Percentiles rank a stretch among this genome's conserved stretches.
phyloP scores from a whole-genome alignment of 2,888 invertebrate species.

The Julus scanicus region DNA sequence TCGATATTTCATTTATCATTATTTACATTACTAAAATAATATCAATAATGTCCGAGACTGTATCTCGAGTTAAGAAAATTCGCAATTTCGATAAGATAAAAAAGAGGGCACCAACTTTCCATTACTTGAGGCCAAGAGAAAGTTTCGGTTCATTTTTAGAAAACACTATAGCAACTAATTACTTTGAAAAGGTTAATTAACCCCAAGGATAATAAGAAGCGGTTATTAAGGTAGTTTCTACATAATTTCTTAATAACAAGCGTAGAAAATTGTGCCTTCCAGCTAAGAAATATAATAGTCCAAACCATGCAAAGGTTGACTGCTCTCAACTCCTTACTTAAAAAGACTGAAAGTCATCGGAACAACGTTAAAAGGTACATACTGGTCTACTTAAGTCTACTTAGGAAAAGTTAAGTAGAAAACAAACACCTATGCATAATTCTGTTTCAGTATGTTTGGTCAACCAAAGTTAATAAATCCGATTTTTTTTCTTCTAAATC shows the following conservation, averaged over 20 bases:
- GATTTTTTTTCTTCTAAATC: neutral
- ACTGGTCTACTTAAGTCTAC: neutral
- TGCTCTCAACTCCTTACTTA: neutral
- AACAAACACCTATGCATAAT: neutral
- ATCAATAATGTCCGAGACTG: neutral
- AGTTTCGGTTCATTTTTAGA: neutral
- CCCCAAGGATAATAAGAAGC: slow-evolving; percentile 19
- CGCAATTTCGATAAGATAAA: neutral
- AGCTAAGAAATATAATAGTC: slow-evolving; percentile 9
- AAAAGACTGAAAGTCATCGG: slow-evolving; percentile 5
- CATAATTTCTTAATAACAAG: slow-evolving; percentile 37
- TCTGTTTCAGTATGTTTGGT: neutral
- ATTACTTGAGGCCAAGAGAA: slow-evolving; percentile 2
- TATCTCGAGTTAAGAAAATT: neutral
- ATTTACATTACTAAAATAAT: no score
- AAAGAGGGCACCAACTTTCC: neutral
- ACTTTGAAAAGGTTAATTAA: slow-evolving; percentile 27
- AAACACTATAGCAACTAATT: slow-evolving; percentile 17
- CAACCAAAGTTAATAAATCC: neutral
- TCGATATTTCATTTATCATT: no score
- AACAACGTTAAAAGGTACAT: neutral
- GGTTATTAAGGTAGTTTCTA: slow-evolving; percentile 40
- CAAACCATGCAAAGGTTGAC: slow-evolving; percentile 23
- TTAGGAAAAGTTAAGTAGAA: neutral
- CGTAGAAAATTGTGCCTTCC: slow-evolving; percentile 28